Evolutionary conservation across 2,888 invertebrate species (phyloP), one percentile per base, ranked within the genome.

Genomic region (Drosophila melanosoma): DNA sequence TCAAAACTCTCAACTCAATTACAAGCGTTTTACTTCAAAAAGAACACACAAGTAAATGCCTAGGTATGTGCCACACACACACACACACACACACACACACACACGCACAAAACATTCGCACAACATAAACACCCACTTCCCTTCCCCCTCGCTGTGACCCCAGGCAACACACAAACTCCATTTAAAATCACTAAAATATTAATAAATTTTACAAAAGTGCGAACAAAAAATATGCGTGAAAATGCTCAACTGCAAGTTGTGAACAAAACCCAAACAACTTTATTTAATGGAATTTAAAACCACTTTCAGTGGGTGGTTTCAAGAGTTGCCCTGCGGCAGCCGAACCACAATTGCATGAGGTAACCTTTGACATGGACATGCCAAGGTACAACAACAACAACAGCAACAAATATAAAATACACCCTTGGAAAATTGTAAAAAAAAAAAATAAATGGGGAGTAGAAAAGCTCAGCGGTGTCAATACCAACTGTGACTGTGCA

Each of bases 251-350:
- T 84, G 54, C 61, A 23, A 60, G 52, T 53, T 33, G 51, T 15
- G 45, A 69, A 69, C 61, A 67, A 79, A 79, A 83, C 83, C 84
- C 76, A 80, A 76, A 89, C 90, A 92, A 91, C 87, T 89, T 83
- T 89, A 91, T 90, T 92, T 92, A 92, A 91, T 92, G 92, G 92
- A 92, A 91, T 92, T 91, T 92, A 91, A 88, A 88, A 88, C 91
- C 87, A 91, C 87, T 87, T 90, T 79, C 67, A 64, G 53, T 76
- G 72, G 52, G 57, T 66, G 68, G 81, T 57, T 79, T 64, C 20
- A 61, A 42, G 11, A n/a, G 42, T 8, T 23, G 73, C 65, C 91
- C 83, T 72, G 82, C 63, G 86, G 91, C 88, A 69, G 61, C 54
- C 49, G 72, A 72, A 76, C 88, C 90, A 68, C 91, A 91, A 91